These are phyloP conservation scores for Micrasema longulum DNA, from an alignment of 1,140 invertebrate species.

Conservation along the genomic window DNA sequence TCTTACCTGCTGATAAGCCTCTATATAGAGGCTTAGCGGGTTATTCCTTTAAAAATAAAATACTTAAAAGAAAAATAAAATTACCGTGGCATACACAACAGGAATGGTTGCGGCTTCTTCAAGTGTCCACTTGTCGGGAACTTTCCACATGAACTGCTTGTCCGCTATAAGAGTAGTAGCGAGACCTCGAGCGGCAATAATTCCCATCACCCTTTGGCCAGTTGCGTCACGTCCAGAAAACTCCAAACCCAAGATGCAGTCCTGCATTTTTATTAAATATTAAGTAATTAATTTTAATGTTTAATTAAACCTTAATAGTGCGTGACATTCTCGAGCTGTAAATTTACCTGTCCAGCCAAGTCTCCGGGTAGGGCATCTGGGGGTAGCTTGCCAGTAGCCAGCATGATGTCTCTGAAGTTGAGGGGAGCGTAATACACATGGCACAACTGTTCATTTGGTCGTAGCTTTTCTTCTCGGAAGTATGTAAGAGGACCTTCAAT, in stretches of 20 bases:
- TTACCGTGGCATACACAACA: slow-evolving; percentile 84
- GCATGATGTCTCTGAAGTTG: slow-evolving; percentile 86
- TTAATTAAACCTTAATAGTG: too few relatives aligned
- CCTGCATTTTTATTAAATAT: too few relatives aligned
- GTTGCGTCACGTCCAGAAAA: slow-evolving; percentile 73
- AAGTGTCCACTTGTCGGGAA: slow-evolving; percentile 86
- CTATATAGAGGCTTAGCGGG: too few relatives aligned
- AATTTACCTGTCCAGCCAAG: too few relatives aligned
- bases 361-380: slow-evolving; percentile 70
- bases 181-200: slow-evolving; percentile 70
- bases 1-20: too few relatives aligned
- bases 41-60: too few relatives aligned
- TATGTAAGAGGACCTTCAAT: slow-evolving; percentile 73
- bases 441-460: slow-evolving; percentile 57
- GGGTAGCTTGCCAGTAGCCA: slow-evolving; percentile 78
- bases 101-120: slow-evolving; percentile 91
- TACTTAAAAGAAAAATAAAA: neutral
- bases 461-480: slow-evolving; percentile 56
- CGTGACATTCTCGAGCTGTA: too few relatives aligned
- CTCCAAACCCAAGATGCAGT: slow-evolving; percentile 81
- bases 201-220: slow-evolving; percentile 79
- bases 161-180: slow-evolving; percentile 73
- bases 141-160: slow-evolving; percentile 75
- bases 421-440: slow-evolving; percentile 75
- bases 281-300: too few relatives aligned